Evolutionary conservation across 1,140 invertebrate species (phyloP).

Genomic region (Brachionus asplanchnoidis): DNA sequence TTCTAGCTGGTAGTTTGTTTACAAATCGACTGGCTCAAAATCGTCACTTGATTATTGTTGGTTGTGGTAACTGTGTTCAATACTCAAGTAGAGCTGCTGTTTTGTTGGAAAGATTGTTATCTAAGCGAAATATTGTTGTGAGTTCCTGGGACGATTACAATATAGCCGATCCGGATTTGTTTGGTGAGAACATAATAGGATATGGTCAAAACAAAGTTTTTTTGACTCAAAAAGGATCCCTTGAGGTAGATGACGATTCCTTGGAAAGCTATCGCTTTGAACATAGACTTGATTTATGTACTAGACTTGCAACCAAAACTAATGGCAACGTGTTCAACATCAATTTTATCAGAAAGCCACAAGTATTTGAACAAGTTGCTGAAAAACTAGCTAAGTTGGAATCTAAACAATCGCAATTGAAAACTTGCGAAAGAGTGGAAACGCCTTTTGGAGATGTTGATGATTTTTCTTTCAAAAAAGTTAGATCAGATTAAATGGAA

Average conservation of each 20-base stretch:
- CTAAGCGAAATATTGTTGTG: slow-evolving; percentile 19
- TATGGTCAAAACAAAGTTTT: slow-evolving; percentile 24
- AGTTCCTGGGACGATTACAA: slow-evolving; percentile 37
- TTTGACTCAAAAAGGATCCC: neutral
- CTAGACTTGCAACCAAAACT: neutral
- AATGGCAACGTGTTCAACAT: slow-evolving; percentile 31
- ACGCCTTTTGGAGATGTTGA: no score
- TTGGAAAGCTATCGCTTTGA: neutral
- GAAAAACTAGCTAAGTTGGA: neutral
- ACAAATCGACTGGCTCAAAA: slow-evolving; percentile 18
- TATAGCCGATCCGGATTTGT: neutral
- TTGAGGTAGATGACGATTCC: neutral
- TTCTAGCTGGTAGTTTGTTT: slow-evolving; percentile 15
- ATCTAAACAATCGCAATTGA: neutral
- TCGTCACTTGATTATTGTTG: slow-evolving; percentile 22
- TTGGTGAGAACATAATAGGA: neutral
- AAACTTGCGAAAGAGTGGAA: no score
- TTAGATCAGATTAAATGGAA: no score
- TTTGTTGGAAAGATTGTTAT: neutral
- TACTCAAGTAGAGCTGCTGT: neutral
- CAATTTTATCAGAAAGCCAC: neutral
- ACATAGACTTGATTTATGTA: slow-evolving; percentile 10
- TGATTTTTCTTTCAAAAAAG: no score
- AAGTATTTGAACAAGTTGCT: neutral
- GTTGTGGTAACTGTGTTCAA: slow-evolving; percentile 24